Percentiles rank a stretch among this genome's conserved stretches.
Evolutionary conservation across 1,140 invertebrate species (phyloP).

Genomic region (Stegodyphus dumicola): DNA sequence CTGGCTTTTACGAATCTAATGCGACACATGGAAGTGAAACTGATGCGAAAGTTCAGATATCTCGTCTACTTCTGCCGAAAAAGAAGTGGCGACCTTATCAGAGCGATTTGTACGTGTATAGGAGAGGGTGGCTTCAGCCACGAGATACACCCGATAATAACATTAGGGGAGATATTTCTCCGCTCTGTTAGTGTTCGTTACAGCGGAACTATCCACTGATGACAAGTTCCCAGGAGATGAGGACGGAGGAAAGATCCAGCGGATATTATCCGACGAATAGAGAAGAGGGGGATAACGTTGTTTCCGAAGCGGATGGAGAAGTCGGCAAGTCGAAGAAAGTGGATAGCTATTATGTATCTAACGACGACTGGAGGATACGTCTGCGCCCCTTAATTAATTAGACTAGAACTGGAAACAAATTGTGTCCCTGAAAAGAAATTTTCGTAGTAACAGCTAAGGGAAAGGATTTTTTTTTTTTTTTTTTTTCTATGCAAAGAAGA

Average conservation of each 20-base stretch:
- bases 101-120: too few species aligned
- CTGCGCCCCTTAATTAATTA: slow-evolving; percentile 12
- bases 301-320: neutral
- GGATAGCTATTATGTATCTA: slow-evolving; percentile 18
- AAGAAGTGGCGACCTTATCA: too few species aligned
- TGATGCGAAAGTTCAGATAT: too few species aligned
- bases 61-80: too few species aligned
- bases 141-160: slow-evolving; percentile 15
- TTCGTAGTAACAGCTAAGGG: too few species aligned
- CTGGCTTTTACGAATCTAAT: too few species aligned
- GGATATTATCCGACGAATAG: neutral
- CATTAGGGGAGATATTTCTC: slow-evolving; percentile 40
- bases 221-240: slow-evolving; percentile 35
- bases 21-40: too few species aligned
- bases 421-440: too few species aligned
- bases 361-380: slow-evolving; percentile 1
- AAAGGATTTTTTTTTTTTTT: too few species aligned
- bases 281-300: slow-evolving; percentile 1
- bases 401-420: neutral
- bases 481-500: too few species aligned
- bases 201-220: slow-evolving; percentile 39
- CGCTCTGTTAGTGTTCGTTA: slow-evolving; percentile 40
- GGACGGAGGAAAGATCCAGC: neutral
- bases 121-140: too few species aligned
- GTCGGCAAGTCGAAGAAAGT: slow-evolving; percentile 12